Conservation (phyloP, 1,140 invertebrate genomes). For the Papilio dardanus region DNA sequence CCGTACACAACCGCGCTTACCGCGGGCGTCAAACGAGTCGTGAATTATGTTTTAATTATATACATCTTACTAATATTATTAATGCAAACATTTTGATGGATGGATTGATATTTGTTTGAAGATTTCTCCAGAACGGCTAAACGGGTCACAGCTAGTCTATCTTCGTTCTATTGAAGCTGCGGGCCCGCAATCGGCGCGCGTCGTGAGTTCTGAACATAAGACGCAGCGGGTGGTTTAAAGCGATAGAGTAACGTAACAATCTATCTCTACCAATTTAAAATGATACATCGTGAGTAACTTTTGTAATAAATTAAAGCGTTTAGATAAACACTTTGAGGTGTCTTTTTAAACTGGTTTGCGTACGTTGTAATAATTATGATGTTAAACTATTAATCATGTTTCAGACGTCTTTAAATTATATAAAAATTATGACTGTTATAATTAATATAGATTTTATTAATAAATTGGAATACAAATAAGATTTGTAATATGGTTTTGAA, state of each 20-base stretch:
- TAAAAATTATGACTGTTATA: conserved; percentile 47
- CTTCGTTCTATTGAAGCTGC: no score
- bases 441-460: neutral
- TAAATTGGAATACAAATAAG: neutral
- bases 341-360: conserved; percentile 62
- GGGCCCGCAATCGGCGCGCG: no score
- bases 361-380: conserved; percentile 75
- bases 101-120: no score
- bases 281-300: conserved; percentile 57
- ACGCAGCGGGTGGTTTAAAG: conserved; percentile 75
- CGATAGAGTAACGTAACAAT: conserved; percentile 75
- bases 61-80: no score
- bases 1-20: no score
- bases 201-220: no score
- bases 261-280: conserved; percentile 65
- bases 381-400: conserved; percentile 79
- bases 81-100: no score
- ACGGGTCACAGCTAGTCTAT: no score
- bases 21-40: no score
- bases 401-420: conserved; percentile 70
- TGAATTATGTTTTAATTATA: no score
- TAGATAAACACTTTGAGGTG: conserved; percentile 41
- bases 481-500: no score
- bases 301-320: conserved; percentile 48
- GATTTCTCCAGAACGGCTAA: no score